phyloP scores from a whole-genome alignment of 2,113 vertebrate genomes.

The Petrocephalus microphthalmus region DNA sequence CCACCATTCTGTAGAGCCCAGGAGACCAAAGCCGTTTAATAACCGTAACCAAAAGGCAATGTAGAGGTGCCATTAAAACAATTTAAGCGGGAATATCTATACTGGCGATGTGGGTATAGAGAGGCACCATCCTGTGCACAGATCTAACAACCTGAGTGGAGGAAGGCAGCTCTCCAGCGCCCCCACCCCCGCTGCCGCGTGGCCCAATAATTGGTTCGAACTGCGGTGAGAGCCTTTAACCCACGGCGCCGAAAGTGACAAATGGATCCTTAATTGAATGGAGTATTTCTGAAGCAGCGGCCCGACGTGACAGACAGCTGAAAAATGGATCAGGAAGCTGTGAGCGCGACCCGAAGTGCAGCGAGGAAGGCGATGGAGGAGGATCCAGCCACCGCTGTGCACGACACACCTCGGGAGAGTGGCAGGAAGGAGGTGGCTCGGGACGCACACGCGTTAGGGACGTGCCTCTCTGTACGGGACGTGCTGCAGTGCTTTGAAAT shows the following conservation, averaged over 20 bases:
- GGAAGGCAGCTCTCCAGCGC: neutral
- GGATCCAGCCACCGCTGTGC: neutral
- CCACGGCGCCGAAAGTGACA: constrained; percentile 17
- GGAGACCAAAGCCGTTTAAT: neutral
- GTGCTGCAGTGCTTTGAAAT: neutral
- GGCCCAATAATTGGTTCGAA: constrained; percentile 23
- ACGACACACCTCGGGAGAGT: neutral
- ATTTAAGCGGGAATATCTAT: neutral
- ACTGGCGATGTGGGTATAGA: neutral
- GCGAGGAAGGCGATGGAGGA: neutral
- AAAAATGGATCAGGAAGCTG: constrained; percentile 22
- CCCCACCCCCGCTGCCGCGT: neutral
- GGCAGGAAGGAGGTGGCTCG: no score
- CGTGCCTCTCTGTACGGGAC: neutral
- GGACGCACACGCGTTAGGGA: neutral
- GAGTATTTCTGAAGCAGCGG: constrained; percentile 22
- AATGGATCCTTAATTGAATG: constrained; percentile 28
- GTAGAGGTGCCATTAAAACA: neutral
- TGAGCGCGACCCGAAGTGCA: neutral
- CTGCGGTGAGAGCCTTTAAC: constrained; percentile 26
- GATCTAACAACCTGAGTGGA: neutral
- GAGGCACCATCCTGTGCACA: neutral
- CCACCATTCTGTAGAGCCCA: neutral
- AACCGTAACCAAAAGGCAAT: neutral
- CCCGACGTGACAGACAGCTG: constrained; percentile 17